Percentiles rank a stretch among this genome's conserved stretches.
These are phyloP conservation scores for Brevipalpus yothersi DNA, from an alignment of 1,140 invertebrate species.

Conservation along the genomic window DNA sequence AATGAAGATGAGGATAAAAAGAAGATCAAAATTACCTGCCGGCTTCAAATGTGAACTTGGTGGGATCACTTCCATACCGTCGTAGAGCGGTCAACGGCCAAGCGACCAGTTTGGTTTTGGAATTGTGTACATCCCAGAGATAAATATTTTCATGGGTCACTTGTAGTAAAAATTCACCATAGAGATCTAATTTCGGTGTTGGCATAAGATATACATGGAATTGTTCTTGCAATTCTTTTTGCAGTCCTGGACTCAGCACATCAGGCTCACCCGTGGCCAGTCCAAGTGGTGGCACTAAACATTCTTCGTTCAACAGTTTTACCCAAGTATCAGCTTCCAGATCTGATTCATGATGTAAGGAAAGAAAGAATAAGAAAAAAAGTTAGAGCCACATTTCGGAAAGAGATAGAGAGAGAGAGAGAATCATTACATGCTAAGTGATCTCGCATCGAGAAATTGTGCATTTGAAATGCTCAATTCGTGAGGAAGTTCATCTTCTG, in stretches of 20 bases:
- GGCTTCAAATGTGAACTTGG: conserved; percentile 20
- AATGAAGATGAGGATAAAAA: background rate
- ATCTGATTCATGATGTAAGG: conserved; percentile 8
- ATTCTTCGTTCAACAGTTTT: conserved; percentile 15
- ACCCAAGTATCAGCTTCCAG: conserved; percentile 16
- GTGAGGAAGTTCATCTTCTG: too few species aligned
- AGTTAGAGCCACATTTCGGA: background rate
- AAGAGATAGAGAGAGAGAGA: background rate
- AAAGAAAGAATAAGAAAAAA: background rate
- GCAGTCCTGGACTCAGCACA: conserved; percentile 15
- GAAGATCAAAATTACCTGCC: conserved; percentile 13
- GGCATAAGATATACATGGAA: conserved; percentile 19
- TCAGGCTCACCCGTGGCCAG: conserved; percentile 16
- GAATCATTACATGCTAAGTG: background rate
- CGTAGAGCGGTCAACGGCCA: conserved; percentile 18
- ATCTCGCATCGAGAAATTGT: too few species aligned
- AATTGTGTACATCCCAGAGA: conserved; percentile 16
- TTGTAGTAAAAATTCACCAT: conserved; percentile 18
- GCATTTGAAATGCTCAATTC: too few species aligned
- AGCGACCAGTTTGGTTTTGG: conserved; percentile 14
- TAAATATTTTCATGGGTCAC: conserved; percentile 18
- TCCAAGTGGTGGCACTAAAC: conserved; percentile 10
- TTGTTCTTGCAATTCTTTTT: conserved; percentile 17
- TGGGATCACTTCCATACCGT: conserved; percentile 16
- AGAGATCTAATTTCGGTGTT: conserved; percentile 15